A percentile compares a stretch with the other conserved stretches of the same genome.
Conservation (phyloP, 2,797 vertebrate genomes). For the Pipistrellus kuhlii region DNA sequence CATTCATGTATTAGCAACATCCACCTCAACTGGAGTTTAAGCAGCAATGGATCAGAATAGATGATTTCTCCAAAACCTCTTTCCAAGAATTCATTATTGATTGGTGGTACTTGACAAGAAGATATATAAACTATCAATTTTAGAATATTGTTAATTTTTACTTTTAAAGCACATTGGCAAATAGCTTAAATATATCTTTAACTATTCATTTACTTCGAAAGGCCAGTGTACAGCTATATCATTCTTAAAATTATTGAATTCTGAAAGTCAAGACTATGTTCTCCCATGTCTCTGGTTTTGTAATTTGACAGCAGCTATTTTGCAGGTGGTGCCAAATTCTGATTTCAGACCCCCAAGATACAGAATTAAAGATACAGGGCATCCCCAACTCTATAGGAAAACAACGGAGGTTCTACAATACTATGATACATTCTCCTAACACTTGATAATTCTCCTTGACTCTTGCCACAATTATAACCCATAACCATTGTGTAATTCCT, state of each 20-base stretch:
- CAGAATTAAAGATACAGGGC: not conserved
- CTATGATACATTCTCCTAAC: not conserved
- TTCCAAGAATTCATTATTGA: not conserved
- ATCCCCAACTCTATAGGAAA: not conserved
- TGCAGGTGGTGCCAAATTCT: not conserved
- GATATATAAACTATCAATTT: not conserved
- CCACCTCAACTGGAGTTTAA: not conserved
- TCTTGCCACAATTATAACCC: not conserved
- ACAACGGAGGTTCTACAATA: not conserved
- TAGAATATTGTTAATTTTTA: not conserved
- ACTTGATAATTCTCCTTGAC: not conserved
- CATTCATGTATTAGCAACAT: not conserved
- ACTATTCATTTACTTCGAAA: not conserved
- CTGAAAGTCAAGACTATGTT: not conserved
- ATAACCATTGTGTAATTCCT: not conserved
- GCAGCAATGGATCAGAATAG: not conserved
- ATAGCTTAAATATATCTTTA: not conserved
- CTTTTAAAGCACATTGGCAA: not conserved
- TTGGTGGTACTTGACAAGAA: not conserved
- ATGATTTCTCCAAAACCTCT: not conserved
- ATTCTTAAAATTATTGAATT: constrained; percentile 6
- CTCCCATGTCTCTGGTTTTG: not conserved
- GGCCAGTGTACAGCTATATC: not conserved
- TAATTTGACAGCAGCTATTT: not conserved
- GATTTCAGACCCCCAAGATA: constrained; percentile 22